Evolutionary conservation across 2,888 invertebrate species (phyloP), one percentile per base, ranked within the genome.

Genomic region (Notodonta dromedarius): DNA sequence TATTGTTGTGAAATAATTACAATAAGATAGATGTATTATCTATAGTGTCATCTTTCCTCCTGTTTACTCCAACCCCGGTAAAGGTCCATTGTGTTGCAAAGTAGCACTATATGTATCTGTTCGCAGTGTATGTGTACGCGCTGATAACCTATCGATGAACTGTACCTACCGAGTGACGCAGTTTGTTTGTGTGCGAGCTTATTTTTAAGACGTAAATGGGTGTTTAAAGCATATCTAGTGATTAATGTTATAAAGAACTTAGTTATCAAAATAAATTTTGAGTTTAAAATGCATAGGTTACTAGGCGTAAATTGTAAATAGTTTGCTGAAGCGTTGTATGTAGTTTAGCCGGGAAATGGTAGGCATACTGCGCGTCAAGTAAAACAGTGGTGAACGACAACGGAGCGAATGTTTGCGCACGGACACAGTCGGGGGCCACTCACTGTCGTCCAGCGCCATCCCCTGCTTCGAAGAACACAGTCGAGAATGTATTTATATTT

Each of bases 71-170:
- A 44, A 44, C 46, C 44, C 46, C 46, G 46, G 5, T 46, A 46
- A 46, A 46, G 46, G 46, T 46, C 46, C 46, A 46, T 46, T 46
- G n/a, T 46, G 46, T 46, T 46, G 46, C 46, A 46, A 46, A 46
- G 46, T 13, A 46, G 46, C 46, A n/a, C 11, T 46, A 46, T n/a
- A 4, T 11, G 46, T 46, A n/a, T 46, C 13, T 46, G 1, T n/a
- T 46, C 13, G 11, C 13, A 46, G 5, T 46, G 46, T 4, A 46
- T n/a, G 46, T n/a, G n/a, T 0, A n/a, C 2, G 16, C 16, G 50
- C 50, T 11, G 50, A 50, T 50, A 50, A 50, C 50, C 50, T 16
- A 16, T 16, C 50, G 50, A 16, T 50, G 11, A 50, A 14, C 50
- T 16, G 7, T 12, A 8, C n/a, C 44, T 12, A 8, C n/a, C 44